Evolutionary conservation across 2,797 vertebrate species (phyloP), one percentile per base, ranked within the genome.

Genomic region (Neostethus bicornis): DNA sequence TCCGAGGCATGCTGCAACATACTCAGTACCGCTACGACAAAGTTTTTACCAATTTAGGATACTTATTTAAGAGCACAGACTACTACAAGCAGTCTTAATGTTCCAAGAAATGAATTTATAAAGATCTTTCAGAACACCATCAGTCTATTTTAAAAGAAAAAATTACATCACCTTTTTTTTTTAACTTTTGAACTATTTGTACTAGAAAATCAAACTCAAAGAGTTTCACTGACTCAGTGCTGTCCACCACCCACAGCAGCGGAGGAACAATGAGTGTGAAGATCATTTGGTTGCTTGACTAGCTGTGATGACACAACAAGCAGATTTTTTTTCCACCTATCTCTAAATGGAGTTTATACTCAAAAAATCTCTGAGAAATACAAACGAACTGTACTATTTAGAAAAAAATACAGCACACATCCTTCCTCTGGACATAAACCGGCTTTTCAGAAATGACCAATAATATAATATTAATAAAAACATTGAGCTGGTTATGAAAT

Each of bases 221-320:
- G 37, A 20, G 38, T 38, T 39, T 41, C 10, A 21, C 19, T 41
- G 39, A 41, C 19, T 4, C n/a, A 17, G n/a, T n/a, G 17, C n/a
- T 14, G 1, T n/a, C 35, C 17, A 8, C 24, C 54, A 51, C 17
- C 52, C 39, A 28, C 51, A 66, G 19, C 20, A 41, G 24, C 17
- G 41, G 17, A 38, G 26, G 20, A 66, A 51, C 42, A 49, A 23
- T 5, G 38, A 21, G 41, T 6, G 6, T 46, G 60, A 7, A 32
- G 58, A 51, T 12, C n/a, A 50, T 59, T 52, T 17, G n/a, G 13
- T 35, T n/a, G 14, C 7, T 37, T 2, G 37, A 21, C 17, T 16
- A 25, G 34, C n/a, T 21, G 20, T 39, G 50, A 51, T 39, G 49
- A 13, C 35, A 39, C 50, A 41, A 41, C 16, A 41, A 39, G 13